These are phyloP conservation scores for Linepithema humile DNA, from an alignment of 1,140 invertebrate species.

Conservation along the genomic window DNA sequence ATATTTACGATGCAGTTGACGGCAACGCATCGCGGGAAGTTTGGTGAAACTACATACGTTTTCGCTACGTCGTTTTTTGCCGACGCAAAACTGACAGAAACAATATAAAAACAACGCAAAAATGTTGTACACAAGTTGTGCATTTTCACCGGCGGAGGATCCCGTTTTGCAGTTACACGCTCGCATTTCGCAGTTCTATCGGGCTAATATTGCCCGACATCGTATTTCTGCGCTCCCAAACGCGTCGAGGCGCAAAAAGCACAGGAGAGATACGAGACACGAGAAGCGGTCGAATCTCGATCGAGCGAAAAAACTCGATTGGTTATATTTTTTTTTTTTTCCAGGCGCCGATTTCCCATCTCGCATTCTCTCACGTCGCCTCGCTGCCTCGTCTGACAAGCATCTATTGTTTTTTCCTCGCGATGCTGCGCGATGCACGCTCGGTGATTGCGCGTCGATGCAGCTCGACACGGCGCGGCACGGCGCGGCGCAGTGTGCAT, in stretches of 20 bases:
- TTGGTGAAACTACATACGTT: background rate
- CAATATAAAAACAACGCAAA: slow-evolving; percentile 1
- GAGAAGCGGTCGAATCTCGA: background rate
- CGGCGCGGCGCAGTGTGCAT: background rate
- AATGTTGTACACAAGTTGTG: background rate
- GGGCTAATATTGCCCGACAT: background rate
- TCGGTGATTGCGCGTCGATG: background rate
- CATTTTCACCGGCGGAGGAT: background rate
- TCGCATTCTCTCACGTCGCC: background rate
- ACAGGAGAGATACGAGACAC: background rate
- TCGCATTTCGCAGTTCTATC: background rate
- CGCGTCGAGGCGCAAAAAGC: background rate
- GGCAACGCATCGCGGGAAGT: background rate
- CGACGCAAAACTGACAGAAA: no score
- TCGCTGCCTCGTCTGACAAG: background rate
- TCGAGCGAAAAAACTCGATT: background rate
- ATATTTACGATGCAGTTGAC: slow-evolving; percentile 12
- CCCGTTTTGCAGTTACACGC: background rate
- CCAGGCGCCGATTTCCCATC: no score
- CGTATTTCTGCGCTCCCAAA: background rate
- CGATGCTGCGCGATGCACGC: background rate
- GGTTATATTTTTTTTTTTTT: background rate
- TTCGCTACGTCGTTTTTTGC: background rate
- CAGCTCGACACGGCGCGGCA: background rate
- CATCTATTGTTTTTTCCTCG: background rate